Percentiles rank a stretch among this genome's conserved stretches.
These are phyloP conservation scores for Campoplex capitator DNA, from an alignment of 2,888 invertebrate genomes.

Conservation along the genomic window DNA sequence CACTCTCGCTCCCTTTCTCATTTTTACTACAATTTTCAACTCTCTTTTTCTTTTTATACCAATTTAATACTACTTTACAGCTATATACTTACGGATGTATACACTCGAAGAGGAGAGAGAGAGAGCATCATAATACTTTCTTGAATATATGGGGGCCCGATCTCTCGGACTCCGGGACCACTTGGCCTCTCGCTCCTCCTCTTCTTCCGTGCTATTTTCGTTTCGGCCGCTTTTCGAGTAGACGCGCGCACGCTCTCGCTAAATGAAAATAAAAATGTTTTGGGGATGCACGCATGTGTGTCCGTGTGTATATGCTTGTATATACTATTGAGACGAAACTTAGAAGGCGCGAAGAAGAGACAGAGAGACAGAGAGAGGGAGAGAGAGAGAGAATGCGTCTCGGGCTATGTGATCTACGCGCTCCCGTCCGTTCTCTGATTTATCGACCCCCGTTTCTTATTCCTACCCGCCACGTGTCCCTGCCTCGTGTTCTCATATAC, in stretches of 20 bases:
- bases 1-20: not conserved
- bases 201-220: constrained; percentile 66
- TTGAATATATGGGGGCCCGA: constrained; percentile 43
- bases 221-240: constrained; percentile 68
- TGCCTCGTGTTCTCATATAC: constrained; percentile 41
- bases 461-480: constrained; percentile 64
- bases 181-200: constrained; percentile 28
- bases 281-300: not conserved
- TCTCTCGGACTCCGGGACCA: constrained; percentile 53
- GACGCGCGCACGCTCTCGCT: constrained; percentile 32
- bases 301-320: constrained; percentile 1
- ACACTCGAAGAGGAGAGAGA: constrained; percentile 12
- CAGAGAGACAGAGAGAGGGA: constrained; percentile 18
- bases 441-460: constrained; percentile 73
- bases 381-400: constrained; percentile 36
- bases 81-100: constrained; percentile 47
- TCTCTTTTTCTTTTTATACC: constrained; percentile 18
- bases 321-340: constrained; percentile 15
- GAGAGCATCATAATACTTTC: constrained; percentile 41
- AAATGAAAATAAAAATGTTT: constrained; percentile 65
- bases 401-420: constrained; percentile 74
- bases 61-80: constrained; percentile 37
- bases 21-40: constrained; percentile 22
- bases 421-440: constrained; percentile 75
- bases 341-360: constrained; percentile 40